Base-by-base conservation (phyloP, 2,113 vertebrate species). In the Kryptolebias marmoratus region DNA sequence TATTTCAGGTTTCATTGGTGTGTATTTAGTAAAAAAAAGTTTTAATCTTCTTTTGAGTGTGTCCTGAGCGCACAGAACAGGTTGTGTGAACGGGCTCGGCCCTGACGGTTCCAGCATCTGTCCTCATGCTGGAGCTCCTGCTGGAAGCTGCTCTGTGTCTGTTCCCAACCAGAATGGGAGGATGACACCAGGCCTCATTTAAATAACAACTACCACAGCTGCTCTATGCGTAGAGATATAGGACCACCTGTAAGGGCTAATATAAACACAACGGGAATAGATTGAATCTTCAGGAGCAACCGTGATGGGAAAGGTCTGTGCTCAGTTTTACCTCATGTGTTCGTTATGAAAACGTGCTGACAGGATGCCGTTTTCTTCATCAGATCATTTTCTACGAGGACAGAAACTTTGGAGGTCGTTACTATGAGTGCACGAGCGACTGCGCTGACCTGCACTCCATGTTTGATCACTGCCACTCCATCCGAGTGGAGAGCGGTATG, bases 401-500 rank as follows among this genome's bases (percentile, higher is more conserved):
- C 47, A 91, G 83, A 84, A 93, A 94, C 85, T 93, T 94, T 82
- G 82, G 71, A 59, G 87, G 90, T 50, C 79, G 68, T 67, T 80
- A 79, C 76, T 85, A 87, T 52, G 90, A 90, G 79, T 91, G 83
- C 73, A 83, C 69, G 64, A 80, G 81, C 18, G 89, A 94, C 82
- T 82, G 84, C 9, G 14, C 88, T 39, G 89, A 93, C 30, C 82
- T 93, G 67, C 68, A 73, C 30, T 39, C 86, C 68, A 83, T 90
- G 73, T 87, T 93, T 49, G 88, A 70, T 54, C 12, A 36, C 83
- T 93, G 91, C 79, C 88, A 75, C 72, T 93, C 87, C 47, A 81
- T 88, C 58, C 13, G 84, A 3, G 83, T 92, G 75, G 88, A 92
- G 87, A 84, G 81, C 2, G 84, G 88, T 81, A 89, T 86, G 87